These are phyloP conservation scores for Eutolmus rufibarbis DNA, from an alignment of 2,888 invertebrate species.

Conservation along the genomic window DNA sequence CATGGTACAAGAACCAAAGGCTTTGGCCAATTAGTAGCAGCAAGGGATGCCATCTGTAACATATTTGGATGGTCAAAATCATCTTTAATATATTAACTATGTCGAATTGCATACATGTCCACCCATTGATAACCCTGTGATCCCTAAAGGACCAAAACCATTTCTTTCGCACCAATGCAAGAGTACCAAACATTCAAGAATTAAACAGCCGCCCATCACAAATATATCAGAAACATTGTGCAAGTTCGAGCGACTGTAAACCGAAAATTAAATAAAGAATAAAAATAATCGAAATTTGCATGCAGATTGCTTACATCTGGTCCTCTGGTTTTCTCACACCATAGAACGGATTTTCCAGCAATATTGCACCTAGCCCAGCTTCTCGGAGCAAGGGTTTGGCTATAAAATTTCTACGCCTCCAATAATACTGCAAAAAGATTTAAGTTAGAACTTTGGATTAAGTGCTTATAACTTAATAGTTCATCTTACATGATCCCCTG, in stretches of 20 bases:
- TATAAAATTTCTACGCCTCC: conserved; percentile 87
- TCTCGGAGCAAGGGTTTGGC: conserved; percentile 90
- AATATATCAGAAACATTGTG: conserved; percentile 97
- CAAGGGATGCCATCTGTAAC: conserved; percentile 92
- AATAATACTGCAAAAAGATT: conserved; percentile 75
- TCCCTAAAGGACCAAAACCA: conserved; percentile 91
- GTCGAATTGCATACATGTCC: conserved; percentile 80
- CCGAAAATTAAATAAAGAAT: conserved; percentile 3
- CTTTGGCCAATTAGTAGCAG: conserved; percentile 95
- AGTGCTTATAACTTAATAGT: not conserved
- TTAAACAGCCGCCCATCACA: conserved; percentile 97
- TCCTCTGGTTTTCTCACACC: conserved; percentile 86
- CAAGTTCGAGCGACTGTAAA: conserved; percentile 81
- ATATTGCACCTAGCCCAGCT: conserved; percentile 88
- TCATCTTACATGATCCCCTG: conserved; percentile 91
- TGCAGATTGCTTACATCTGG: conserved; percentile 72
- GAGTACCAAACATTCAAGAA: conserved; percentile 89
- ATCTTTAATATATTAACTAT: not conserved
- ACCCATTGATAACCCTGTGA: conserved; percentile 97
- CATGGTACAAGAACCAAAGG: conserved; percentile 94
- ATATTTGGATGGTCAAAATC: conserved; percentile 50
- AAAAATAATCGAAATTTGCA: conserved; percentile 29
- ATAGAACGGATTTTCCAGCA: conserved; percentile 97
- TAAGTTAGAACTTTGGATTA: not conserved
- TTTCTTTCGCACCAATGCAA: conserved; percentile 93